Conservation (phyloP, 2,113 vertebrate species). For the Monopterus albus region DNA sequence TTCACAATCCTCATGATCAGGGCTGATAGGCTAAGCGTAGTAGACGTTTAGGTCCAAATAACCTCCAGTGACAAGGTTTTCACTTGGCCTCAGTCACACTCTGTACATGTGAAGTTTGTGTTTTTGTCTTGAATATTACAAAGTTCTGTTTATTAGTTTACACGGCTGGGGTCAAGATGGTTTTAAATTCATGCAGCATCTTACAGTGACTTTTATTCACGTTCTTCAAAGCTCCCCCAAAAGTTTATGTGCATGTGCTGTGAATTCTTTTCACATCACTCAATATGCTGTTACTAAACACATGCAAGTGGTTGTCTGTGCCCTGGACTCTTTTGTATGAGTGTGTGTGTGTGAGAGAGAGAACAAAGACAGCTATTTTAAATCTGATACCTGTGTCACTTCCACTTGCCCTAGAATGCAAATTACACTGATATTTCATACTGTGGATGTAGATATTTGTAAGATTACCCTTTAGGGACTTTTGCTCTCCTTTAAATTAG, state of each 20-base stretch:
- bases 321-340: slow-evolving; percentile 5
- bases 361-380: slow-evolving; percentile 34
- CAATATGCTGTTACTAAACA: slow-evolving; percentile 45
- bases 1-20: slow-evolving; percentile 52
- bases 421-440: slow-evolving; percentile 78
- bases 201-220: slow-evolving; percentile 53
- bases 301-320: slow-evolving; percentile 27
- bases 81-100: slow-evolving; percentile 8
- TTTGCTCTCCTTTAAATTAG: slow-evolving; percentile 75
- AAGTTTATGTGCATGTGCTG: slow-evolving; percentile 10
- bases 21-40: slow-evolving; percentile 42
- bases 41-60: slow-evolving; percentile 44
- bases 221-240: slow-evolving; percentile 10
- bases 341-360: not conserved
- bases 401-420: slow-evolving; percentile 67
- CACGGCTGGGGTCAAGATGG: slow-evolving; percentile 35
- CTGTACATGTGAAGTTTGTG: slow-evolving; percentile 1
- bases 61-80: slow-evolving; percentile 39
- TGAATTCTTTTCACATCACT: slow-evolving; percentile 40
- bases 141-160: slow-evolving; percentile 39
- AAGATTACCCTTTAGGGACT: slow-evolving; percentile 76
- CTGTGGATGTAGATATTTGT: slow-evolving; percentile 76
- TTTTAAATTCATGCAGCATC: slow-evolving; percentile 48
- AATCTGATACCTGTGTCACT: slow-evolving; percentile 56
- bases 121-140: slow-evolving; percentile 37